Percentiles rank a stretch among this genome's conserved stretches.
These are phyloP conservation scores for Euplexia lucipara DNA, from an alignment of 2,888 invertebrate genomes.

Conservation along the genomic window DNA sequence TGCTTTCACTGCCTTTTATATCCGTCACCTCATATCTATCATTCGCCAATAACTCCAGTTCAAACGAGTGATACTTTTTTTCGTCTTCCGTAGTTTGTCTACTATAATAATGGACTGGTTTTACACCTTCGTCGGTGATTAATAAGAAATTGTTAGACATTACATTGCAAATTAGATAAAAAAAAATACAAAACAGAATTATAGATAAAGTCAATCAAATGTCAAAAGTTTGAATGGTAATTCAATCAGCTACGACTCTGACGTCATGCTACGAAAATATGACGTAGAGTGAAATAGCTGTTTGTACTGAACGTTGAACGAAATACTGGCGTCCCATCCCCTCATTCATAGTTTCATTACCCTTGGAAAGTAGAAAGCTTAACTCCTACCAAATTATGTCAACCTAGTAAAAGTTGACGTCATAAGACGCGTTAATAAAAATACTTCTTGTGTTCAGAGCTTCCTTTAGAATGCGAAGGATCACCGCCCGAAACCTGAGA, in stretches of 20 bases:
- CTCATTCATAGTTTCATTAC: conserved; percentile 33
- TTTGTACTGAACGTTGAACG: no score
- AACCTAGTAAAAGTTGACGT: conserved; percentile 83
- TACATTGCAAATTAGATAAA: not conserved
- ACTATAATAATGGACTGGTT: no score
- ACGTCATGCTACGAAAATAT: conserved; percentile 19
- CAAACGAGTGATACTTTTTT: no score
- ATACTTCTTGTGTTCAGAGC: no score
- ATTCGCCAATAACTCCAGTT: no score
- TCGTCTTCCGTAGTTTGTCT: no score
- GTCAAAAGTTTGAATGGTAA: not conserved
- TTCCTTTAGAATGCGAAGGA: no score
- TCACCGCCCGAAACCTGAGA: no score
- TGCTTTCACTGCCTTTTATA: no score
- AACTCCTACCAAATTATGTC: conserved; percentile 70
- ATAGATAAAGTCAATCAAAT: not conserved
- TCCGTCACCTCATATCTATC: no score
- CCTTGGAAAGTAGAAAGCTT: conserved; percentile 19
- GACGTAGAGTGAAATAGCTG: not conserved
- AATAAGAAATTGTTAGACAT: not conserved
- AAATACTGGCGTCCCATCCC: conserved; percentile 1
- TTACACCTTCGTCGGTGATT: no score
- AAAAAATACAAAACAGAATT: not conserved
- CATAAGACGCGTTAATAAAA: conserved; percentile 71
- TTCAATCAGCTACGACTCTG: not conserved